Evolutionary conservation across 2,888 invertebrate genomes (phyloP), one percentile per base, ranked within the genome.

Genomic region (Calliphora vomitoria): DNA sequence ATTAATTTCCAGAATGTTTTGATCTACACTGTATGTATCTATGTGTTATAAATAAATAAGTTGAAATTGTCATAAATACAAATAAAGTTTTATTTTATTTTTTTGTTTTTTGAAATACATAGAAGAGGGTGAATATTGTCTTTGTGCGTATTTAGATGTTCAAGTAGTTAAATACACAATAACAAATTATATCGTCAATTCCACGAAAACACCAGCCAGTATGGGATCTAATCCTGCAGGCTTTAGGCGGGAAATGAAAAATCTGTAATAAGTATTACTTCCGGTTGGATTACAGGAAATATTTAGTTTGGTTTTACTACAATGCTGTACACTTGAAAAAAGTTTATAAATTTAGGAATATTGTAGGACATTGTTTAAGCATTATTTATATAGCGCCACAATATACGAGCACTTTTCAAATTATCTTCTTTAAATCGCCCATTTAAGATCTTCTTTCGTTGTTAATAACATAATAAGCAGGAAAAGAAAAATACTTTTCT

Each of bases 11-110:
- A 25, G 25, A 25, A 2, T 0, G 11, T 47, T 47, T 4, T 47
- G 47, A 11, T 2, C 47, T 4, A 8, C 6, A 8, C 38, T 38
- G 35, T 35, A 35, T 55, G 18, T 64, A 50, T 76, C 5, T 38
- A 41, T 8, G 8, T 20, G 25, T 25, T 25, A 76, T 53, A 82
- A 68, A 82, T 69, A 82, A 75, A 82, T 69, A 69, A 76, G 60
- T 55, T 25, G 41, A 44, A 62, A 55, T 74, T 66, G 81, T 74
- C 81, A 74, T 74, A 72, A 66, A 66, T 74, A 66, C 38, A 81
- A 71, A 53, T 71, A 71, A 69, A 50, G 13, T 44, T 35, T 15
- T 25, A 44, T 38, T 13, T 31, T 71, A 25, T 72, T 10, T 31
- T 8, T 8, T n/a, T 35, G 15, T 64, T 64, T 38, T 64, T 35